phyloP scores from a whole-genome alignment of 2,888 invertebrate genomes.

The Spisula subtruncata region DNA sequence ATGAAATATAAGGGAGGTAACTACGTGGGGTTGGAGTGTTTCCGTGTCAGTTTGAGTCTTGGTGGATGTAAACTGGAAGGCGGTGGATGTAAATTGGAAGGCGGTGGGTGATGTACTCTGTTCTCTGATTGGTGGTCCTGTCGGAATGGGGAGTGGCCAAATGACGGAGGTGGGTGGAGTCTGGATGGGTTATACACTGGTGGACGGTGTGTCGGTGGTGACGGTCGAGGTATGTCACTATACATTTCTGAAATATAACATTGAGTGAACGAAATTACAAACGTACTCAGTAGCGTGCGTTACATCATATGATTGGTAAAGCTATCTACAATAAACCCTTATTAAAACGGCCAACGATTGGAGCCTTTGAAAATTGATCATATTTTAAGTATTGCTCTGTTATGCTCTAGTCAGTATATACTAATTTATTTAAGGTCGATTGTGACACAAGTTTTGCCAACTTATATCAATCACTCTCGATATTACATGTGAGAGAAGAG shows the following conservation, averaged over 20 bases:
- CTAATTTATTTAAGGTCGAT: no score
- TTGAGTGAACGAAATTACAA: no score
- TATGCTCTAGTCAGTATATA: no score
- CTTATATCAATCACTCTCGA: no score
- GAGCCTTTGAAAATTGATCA: no score
- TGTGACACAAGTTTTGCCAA: no score
- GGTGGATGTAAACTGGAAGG: conserved; percentile 59
- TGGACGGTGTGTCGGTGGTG: conserved; percentile 53
- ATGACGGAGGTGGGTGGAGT: conserved; percentile 57
- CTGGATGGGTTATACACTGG: conserved; percentile 60
- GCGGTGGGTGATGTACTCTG: conserved; percentile 52
- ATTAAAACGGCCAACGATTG: no score
- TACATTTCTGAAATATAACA: conserved; percentile 54
- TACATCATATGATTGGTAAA: no score
- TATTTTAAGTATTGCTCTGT: no score
- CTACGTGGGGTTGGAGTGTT: not conserved
- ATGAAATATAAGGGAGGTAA: not conserved
- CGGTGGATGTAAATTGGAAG: conserved; percentile 56
- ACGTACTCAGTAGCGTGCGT: no score
- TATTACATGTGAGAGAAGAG: no score
- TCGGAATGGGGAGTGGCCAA: conserved; percentile 52
- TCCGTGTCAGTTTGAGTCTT: conserved; percentile 23
- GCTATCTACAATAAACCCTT: no score
- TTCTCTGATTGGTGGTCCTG: not conserved
- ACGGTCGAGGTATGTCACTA: conserved; percentile 63